Conservation (phyloP, 2,888 invertebrate genomes). For the Eupithecia pulchellata region DNA sequence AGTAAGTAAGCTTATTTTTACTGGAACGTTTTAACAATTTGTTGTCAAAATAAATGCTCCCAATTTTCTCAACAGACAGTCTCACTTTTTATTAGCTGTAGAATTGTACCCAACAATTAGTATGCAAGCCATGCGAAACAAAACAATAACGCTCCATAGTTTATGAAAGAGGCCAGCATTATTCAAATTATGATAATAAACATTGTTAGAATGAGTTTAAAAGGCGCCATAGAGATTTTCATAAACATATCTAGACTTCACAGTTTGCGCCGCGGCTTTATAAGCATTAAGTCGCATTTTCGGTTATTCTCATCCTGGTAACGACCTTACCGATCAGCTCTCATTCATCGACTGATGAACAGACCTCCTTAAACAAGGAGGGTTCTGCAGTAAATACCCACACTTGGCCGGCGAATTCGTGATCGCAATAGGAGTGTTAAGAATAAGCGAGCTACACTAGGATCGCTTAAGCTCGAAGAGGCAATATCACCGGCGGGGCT, state of each 20-base stretch:
- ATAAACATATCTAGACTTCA: not conserved
- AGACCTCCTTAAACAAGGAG: too few relatives aligned
- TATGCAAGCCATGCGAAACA: constrained; percentile 44
- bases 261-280: not conserved
- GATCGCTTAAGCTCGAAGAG: too few relatives aligned
- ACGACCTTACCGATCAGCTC: too few relatives aligned
- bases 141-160: constrained; percentile 43
- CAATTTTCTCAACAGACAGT: not conserved
- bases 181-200: constrained; percentile 41
- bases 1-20: too few relatives aligned
- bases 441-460: too few relatives aligned
- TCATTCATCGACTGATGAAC: too few relatives aligned
- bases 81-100: not conserved
- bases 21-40: too few relatives aligned
- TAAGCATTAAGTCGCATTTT: not conserved
- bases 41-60: too few relatives aligned
- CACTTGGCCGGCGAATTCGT: too few relatives aligned
- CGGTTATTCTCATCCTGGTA: not conserved
- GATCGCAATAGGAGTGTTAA: too few relatives aligned
- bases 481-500: too few relatives aligned
- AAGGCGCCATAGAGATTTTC: not conserved
- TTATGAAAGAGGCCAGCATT: constrained; percentile 38
- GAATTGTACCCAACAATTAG: constrained; percentile 28
- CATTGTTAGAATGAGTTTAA: constrained; percentile 8
- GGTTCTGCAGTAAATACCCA: too few relatives aligned